Evolutionary conservation across 2,797 vertebrate genomes (phyloP).

Genomic region (Enteromius paludinosus): DNA sequence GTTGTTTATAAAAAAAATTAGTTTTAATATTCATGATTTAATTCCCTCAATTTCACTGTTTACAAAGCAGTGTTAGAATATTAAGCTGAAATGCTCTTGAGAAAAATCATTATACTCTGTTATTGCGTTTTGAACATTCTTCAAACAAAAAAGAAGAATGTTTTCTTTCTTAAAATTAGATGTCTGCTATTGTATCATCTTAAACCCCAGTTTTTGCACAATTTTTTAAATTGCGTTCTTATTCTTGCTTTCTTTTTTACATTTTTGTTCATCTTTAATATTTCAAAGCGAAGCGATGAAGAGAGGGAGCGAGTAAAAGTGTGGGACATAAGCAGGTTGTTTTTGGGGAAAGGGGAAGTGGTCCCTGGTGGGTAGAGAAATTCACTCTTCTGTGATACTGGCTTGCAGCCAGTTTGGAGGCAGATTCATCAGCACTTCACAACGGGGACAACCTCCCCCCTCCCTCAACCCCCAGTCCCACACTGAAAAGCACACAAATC

Average conservation of each 20-base stretch:
- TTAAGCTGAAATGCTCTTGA: constrained; percentile 59
- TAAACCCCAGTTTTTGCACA: constrained; percentile 3
- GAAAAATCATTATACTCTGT: constrained; percentile 25
- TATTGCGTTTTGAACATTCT: constrained; percentile 18
- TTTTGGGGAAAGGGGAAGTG: constrained; percentile 32
- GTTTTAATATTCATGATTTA: constrained; percentile 62
- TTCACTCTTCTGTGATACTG: constrained; percentile 46
- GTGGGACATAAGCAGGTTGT: constrained; percentile 19
- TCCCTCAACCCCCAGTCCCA: not conserved
- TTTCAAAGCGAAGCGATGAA: constrained; percentile 23
- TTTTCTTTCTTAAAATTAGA: not conserved
- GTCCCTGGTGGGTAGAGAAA: constrained; percentile 39
- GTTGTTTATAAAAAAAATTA: constrained; percentile 52
- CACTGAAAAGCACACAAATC: constrained; percentile 57
- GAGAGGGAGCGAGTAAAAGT: constrained; percentile 25
- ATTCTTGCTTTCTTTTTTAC: not conserved
- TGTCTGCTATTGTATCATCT: not conserved
- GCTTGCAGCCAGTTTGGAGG: constrained; percentile 48
- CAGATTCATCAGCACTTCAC: constrained; percentile 44
- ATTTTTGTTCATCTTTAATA: not conserved
- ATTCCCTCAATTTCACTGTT: constrained; percentile 50
- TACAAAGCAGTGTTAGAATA: constrained; percentile 45
- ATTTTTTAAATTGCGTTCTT: not conserved
- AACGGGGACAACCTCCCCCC: constrained; percentile 12
- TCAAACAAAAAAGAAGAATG: not conserved